Evolutionary conservation across 2,888 invertebrate species (phyloP).

Genomic region (Drosophila niveifrons): DNA sequence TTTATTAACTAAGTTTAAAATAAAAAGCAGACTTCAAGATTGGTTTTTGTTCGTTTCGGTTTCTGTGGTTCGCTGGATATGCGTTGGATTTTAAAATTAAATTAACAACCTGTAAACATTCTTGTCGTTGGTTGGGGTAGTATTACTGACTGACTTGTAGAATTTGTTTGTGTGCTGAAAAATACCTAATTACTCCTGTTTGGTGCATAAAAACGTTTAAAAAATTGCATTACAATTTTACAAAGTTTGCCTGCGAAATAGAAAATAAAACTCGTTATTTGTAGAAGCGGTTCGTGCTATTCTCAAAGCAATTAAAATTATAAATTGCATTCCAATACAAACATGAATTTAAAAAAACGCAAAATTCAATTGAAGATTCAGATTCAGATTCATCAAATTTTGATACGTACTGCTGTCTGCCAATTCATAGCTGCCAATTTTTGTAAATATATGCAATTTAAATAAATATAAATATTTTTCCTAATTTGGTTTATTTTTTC

Average conservation of each 20-base stretch:
- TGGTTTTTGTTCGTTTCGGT: slow-evolving; percentile 50
- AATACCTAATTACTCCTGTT: slow-evolving; percentile 51
- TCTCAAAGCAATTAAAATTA: slow-evolving; percentile 18
- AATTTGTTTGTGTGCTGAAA: slow-evolving; percentile 59
- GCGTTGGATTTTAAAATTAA: slow-evolving; percentile 56
- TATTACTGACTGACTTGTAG: slow-evolving; percentile 35
- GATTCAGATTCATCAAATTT: slow-evolving; percentile 31
- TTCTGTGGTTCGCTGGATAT: slow-evolving; percentile 67
- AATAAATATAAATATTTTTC: slow-evolving; percentile 41
- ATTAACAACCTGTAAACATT: slow-evolving; percentile 67
- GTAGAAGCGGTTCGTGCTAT: slow-evolving; percentile 8
- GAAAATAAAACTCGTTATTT: slow-evolving; percentile 56
- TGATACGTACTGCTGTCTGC: slow-evolving; percentile 66
- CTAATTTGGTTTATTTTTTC: slow-evolving; percentile 24
- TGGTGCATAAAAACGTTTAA: slow-evolving; percentile 55
- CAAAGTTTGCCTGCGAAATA: slow-evolving; percentile 82
- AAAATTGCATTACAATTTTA: slow-evolving; percentile 66
- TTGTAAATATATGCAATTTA: slow-evolving; percentile 10
- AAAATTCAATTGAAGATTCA: slow-evolving; percentile 46
- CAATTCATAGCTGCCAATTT: slow-evolving; percentile 69
- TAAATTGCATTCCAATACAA: slow-evolving; percentile 51
- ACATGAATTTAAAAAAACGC: slow-evolving; percentile 42
- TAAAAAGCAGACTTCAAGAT: slow-evolving; percentile 66
- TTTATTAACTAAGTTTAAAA: slow-evolving; percentile 54
- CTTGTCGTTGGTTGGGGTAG: slow-evolving; percentile 34